Evolutionary conservation across 2,888 invertebrate species (phyloP), one percentile per base, ranked within the genome.

Genomic region (Morpho helenor): DNA sequence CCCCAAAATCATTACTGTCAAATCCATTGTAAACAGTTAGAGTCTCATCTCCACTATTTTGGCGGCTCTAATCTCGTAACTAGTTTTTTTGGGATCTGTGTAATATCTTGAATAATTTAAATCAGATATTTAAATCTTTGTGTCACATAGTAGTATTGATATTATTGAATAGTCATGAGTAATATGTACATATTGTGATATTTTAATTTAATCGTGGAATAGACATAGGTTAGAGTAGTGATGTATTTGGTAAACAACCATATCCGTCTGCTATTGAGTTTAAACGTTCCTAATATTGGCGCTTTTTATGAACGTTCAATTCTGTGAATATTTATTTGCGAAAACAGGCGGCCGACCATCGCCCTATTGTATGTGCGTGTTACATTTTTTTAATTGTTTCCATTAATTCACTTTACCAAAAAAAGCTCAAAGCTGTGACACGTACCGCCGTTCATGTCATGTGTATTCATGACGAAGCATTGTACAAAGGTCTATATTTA

Each of bases 401-500:
- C 48, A 40, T 52, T 52, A 43, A 50, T 52, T 56, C 40, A 50
- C 31, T 53, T 56, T 49, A 48, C 49, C 55, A 46, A 58, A 61
- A 57, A 53, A 59, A 61, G 63, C 63, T 63, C 63, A 63, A 63
- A 51, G 56, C 63, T 56, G 56, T 54, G 48, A 56, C 60, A 56
- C 63, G 61, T 59, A 57, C 61, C 54, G 46, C 43, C 57, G 47
- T 55, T 57, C 55, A 52, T 53, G 57, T 61, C 57, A 59, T 62
- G 79, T 80, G 82, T 82, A 82, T 78, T 82, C 84, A 82, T 82
- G 76, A 78, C 65, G 75, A 77, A 82, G 80, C 84, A 84, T 83
- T 89, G 90, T 90, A 90, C 89, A 90, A 89, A 87, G 82, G 82
- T 83, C 79, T 84, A 86, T 89, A 89, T 88, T 87, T 89, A 87